These are phyloP conservation scores for Pavo muticus DNA, from an alignment of 2,113 vertebrate genomes.

Conservation along the genomic window DNA sequence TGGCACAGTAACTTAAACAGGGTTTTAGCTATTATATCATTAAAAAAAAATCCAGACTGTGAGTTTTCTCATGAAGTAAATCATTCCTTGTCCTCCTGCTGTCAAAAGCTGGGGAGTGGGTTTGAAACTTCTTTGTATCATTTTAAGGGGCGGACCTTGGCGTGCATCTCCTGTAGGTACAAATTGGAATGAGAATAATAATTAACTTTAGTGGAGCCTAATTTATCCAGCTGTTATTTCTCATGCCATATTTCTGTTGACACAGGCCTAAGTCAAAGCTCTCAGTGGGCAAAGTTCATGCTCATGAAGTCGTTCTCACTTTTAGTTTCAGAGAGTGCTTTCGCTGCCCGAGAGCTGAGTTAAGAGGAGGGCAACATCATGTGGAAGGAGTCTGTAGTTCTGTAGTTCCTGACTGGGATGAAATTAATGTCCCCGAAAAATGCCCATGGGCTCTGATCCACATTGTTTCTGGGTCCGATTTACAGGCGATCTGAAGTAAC, in stretches of 20 bases:
- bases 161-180: neutral
- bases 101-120: neutral
- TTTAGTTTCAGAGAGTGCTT: neutral
- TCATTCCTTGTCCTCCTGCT: neutral
- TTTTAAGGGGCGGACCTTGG: neutral
- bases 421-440: neutral
- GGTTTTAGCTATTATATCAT: neutral
- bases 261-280: conserved; percentile 34
- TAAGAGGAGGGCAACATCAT: neutral
- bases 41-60: neutral
- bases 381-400: neutral
- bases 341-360: neutral
- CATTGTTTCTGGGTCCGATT: neutral
- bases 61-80: neutral
- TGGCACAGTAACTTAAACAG: neutral
- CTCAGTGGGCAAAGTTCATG: conserved; percentile 33
- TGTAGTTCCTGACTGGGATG: neutral
- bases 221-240: conserved; percentile 55
- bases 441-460: neutral
- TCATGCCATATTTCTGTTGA: conserved; percentile 49
- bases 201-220: conserved; percentile 57
- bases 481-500: neutral
- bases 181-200: conserved; percentile 29
- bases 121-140: neutral
- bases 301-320: neutral